Percentiles rank a stretch among this genome's conserved stretches.
Conservation (phyloP, 2,797 vertebrate species). For the Carcharodon carcharias region DNA sequence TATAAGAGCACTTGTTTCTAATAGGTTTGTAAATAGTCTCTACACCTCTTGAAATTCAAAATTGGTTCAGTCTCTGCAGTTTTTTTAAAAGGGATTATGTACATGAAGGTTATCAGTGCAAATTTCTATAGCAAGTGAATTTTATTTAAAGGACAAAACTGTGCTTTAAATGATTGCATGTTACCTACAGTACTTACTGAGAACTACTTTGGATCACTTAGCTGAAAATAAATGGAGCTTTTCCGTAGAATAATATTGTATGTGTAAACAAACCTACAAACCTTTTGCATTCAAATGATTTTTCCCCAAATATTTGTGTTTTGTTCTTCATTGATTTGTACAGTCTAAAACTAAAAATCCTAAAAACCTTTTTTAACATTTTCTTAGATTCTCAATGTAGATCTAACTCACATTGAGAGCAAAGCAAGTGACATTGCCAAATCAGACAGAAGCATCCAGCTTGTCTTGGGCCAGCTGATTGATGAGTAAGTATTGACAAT, state of each 20-base stretch:
- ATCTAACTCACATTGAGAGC: slow-evolving; percentile 83
- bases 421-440: slow-evolving; percentile 78
- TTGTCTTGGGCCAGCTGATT: slow-evolving; percentile 85
- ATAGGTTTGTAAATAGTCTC: neutral
- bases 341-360: slow-evolving; percentile 40
- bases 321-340: slow-evolving; percentile 38
- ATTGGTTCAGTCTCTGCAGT: neutral
- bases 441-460: slow-evolving; percentile 71
- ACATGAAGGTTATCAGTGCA: neutral
- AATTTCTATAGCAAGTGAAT: neutral
- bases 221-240: too few relatives aligned
- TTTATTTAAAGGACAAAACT: neutral
- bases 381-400: slow-evolving; percentile 81
- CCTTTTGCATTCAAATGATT: slow-evolving; percentile 13
- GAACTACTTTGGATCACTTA: too few relatives aligned
- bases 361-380: slow-evolving; percentile 2
- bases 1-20: neutral
- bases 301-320: neutral
- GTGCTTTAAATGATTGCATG: neutral
- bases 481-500: slow-evolving; percentile 72
- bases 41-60: neutral
- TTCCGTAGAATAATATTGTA: neutral
- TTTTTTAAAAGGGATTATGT: neutral
- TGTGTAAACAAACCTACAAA: neutral
- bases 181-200: too few relatives aligned